Percentiles rank a stretch among this genome's conserved stretches.
Conservation (phyloP, 2,113 vertebrate genomes). For the Polypterus senegalus region DNA sequence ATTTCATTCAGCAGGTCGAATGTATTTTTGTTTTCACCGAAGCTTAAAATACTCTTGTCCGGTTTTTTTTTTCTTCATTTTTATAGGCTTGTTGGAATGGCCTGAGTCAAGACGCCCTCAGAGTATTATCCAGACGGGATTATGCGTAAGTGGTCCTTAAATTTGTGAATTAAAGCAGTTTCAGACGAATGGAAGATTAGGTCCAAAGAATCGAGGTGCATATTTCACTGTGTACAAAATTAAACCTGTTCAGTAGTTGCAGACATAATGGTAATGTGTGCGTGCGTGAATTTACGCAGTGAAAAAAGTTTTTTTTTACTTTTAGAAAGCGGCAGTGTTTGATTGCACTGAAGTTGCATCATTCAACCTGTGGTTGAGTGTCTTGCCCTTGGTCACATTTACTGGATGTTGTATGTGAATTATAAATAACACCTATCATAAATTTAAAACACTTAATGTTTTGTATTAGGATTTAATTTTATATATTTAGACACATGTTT, state of each 20-base stretch:
- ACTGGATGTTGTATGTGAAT: no score
- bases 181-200: not conserved
- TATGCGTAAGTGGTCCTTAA: constrained; percentile 71
- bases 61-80: constrained; percentile 10
- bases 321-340: no score
- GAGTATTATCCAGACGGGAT: constrained; percentile 56
- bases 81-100: constrained; percentile 67
- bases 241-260: no score
- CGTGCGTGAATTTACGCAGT: not conserved
- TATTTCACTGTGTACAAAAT: not conserved
- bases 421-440: no score
- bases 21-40: not conserved
- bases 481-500: no score
- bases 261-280: not conserved
- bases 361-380: no score
- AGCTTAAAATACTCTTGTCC: not conserved
- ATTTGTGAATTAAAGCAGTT: not conserved
- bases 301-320: not conserved
- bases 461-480: no score
- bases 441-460: no score
- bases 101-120: constrained; percentile 58
- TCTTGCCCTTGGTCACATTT: no score
- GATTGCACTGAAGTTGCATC: not conserved
- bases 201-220: not conserved
- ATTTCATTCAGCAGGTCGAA: not conserved